Conservation (phyloP, 2,888 invertebrate species). For the Aleiodes leptofemur region DNA sequence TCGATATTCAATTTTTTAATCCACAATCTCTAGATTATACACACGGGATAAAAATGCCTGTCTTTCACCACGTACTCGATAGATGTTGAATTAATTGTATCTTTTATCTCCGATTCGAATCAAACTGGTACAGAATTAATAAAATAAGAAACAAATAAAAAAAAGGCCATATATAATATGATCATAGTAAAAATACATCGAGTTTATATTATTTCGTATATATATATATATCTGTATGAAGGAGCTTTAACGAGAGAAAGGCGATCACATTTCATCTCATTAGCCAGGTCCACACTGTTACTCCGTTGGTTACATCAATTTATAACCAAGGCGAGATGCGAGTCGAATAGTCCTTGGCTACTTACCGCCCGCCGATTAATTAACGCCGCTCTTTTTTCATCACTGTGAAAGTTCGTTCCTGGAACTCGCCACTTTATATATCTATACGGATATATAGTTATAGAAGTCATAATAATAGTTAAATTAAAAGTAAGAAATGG, state of each 20-base stretch:
- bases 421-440: constrained; percentile 50
- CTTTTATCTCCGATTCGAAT: constrained; percentile 54
- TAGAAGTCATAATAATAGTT: constrained; percentile 22
- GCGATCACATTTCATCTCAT: constrained; percentile 74
- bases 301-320: constrained; percentile 69
- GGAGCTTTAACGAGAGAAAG: constrained; percentile 73
- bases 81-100: constrained; percentile 54
- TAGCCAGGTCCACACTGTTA: constrained; percentile 60
- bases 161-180: constrained; percentile 16
- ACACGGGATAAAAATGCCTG: constrained; percentile 9
- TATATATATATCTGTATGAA: constrained; percentile 36
- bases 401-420: constrained; percentile 63
- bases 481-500: no score
- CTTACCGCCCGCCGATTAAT: constrained; percentile 61
- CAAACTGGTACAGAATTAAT: constrained; percentile 37
- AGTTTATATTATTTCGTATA: constrained; percentile 63
- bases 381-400: constrained; percentile 58
- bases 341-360: constrained; percentile 55
- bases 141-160: constrained; percentile 33
- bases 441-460: constrained; percentile 29
- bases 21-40: neutral
- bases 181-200: constrained; percentile 30
- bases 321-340: constrained; percentile 64
- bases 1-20: constrained; percentile 2
- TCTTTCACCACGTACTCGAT: constrained; percentile 46